Evolutionary conservation across 2,888 invertebrate genomes (phyloP).

Genomic region (Eupithecia insigniata): DNA sequence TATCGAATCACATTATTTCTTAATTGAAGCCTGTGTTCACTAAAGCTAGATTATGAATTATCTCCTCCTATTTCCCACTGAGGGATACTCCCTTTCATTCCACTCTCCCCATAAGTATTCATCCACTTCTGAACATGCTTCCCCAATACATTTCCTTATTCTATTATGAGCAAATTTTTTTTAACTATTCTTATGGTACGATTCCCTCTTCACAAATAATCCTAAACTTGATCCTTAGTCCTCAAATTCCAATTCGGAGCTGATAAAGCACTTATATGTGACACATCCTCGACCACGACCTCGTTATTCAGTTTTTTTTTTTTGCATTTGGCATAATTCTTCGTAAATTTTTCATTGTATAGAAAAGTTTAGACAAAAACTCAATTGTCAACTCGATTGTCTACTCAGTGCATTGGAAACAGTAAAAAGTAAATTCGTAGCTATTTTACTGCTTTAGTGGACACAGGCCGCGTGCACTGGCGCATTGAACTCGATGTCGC

Average conservation of each 20-base stretch:
- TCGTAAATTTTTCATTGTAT: not conserved
- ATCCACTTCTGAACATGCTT: not conserved
- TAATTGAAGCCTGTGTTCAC: slow-evolving; percentile 24
- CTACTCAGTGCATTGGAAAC: not conserved
- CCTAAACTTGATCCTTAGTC: not conserved
- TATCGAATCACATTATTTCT: slow-evolving; percentile 59
- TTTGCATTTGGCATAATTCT: not conserved
- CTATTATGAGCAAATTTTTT: no score
- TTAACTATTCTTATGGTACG: no score
- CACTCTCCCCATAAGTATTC: not conserved
- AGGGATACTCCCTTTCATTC: not conserved
- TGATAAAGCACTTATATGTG: not conserved
- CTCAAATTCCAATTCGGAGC: not conserved
- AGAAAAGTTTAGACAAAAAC: not conserved
- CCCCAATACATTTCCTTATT: not conserved
- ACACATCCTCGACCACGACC: not conserved
- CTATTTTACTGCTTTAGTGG: slow-evolving; percentile 17
- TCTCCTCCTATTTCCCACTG: not conserved
- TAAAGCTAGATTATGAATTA: slow-evolving; percentile 6
- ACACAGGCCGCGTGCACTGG: slow-evolving; percentile 54
- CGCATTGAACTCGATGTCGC: slow-evolving; percentile 75
- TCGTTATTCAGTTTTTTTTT: not conserved
- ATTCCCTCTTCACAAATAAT: not conserved
- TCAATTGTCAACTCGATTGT: no score
- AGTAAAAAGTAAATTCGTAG: not conserved